Percentiles rank a stretch among this genome's conserved stretches.
These are phyloP conservation scores for Phalera bucephala DNA, from an alignment of 2,888 invertebrate genomes.

Conservation along the genomic window DNA sequence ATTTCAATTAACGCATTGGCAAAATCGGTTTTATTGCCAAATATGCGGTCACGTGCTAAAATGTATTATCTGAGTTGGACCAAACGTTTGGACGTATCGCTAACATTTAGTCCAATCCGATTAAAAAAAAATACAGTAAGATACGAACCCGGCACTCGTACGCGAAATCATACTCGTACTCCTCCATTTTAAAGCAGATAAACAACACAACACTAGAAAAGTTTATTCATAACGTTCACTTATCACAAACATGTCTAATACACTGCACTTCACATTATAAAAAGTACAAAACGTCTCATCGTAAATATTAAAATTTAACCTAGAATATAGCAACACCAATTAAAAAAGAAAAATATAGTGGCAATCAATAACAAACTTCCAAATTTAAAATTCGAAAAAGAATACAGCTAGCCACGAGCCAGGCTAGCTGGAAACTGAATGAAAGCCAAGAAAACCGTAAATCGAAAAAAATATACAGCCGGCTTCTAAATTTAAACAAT, in stretches of 20 bases:
- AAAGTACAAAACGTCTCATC: conserved; percentile 28
- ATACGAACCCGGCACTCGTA: conserved; percentile 86
- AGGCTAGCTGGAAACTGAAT: conserved; percentile 72
- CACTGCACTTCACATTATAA: conserved; percentile 33
- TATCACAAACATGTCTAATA: conserved; percentile 46
- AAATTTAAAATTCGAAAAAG: conserved; percentile 26
- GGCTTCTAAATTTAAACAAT: conserved; percentile 74
- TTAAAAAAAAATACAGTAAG: conserved; percentile 11
- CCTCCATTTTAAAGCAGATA: conserved; percentile 61
- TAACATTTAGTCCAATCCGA: conserved; percentile 11
- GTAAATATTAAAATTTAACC: conserved; percentile 40
- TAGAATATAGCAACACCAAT: conserved; percentile 21
- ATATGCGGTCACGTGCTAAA: conserved; percentile 13
- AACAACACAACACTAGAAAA: conserved; percentile 44
- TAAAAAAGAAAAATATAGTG: conserved; percentile 13
- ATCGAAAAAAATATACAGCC: conserved; percentile 56
- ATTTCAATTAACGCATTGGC: no score
- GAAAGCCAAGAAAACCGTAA: conserved; percentile 67
- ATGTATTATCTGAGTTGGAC: conserved; percentile 7
- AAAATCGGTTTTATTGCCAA: not conserved
- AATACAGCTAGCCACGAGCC: conserved; percentile 48
- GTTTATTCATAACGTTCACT: conserved; percentile 46
- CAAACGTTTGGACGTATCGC: conserved; percentile 5
- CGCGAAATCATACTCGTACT: conserved; percentile 85
- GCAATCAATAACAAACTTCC: conserved; percentile 13